Evolutionary conservation across 64 coral and sea anemone species (phyloP).

Genomic region (Anthopleura sola): DNA sequence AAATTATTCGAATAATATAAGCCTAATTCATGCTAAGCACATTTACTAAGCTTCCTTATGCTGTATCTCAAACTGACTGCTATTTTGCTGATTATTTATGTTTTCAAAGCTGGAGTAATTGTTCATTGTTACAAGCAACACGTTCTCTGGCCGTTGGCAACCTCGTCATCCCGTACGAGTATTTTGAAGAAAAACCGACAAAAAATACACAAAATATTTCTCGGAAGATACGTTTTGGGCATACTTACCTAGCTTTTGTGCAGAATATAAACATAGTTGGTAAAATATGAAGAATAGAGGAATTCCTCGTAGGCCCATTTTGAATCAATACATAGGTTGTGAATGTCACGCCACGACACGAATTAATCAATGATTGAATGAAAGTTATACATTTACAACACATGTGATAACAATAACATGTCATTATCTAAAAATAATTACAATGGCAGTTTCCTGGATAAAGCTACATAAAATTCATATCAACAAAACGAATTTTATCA

Average conservation of each 20-base stretch:
- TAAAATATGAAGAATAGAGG: neutral
- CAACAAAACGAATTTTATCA: neutral
- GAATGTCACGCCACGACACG: neutral
- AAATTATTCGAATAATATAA: too few species aligned
- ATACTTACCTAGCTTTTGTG: neutral
- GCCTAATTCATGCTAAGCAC: too few species aligned
- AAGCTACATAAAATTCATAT: neutral
- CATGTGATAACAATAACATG: neutral
- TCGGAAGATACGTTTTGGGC: neutral
- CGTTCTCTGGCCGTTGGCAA: neutral
- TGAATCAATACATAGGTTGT: neutral
- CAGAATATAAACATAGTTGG: neutral
- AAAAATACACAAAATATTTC: neutral
- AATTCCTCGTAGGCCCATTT: neutral
- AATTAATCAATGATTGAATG: neutral
- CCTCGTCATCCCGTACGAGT: neutral
- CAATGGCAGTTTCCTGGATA: neutral
- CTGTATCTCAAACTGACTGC: too few species aligned
- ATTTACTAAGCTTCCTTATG: too few species aligned
- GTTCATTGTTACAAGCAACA: neutral
- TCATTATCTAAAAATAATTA: neutral
- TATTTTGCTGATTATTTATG: too few species aligned
- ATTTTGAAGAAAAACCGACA: neutral
- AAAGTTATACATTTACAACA: neutral
- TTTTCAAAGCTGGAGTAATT: neutral